Percentiles rank a stretch among this genome's conserved stretches.
Evolutionary conservation across 2,797 vertebrate genomes (phyloP).

Genomic region (Sebastolobus altivelis): DNA sequence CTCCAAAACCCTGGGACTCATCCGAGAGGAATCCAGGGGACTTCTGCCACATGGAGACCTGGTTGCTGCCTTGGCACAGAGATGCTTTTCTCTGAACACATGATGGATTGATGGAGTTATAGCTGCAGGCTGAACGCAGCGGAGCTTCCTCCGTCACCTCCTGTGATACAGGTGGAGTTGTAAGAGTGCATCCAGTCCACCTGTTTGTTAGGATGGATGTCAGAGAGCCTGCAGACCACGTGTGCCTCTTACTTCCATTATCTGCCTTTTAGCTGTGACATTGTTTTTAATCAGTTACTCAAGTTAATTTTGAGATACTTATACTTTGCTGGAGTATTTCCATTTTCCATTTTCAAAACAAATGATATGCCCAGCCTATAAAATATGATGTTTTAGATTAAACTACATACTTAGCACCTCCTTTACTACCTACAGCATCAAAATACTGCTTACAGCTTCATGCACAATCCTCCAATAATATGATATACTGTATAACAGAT

Average conservation of each 20-base stretch:
- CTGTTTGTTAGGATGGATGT: constrained; percentile 6
- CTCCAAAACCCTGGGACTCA: constrained; percentile 70
- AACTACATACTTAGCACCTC: not conserved
- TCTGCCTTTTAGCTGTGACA: not conserved
- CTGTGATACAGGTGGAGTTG: not conserved
- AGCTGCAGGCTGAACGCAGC: not conserved
- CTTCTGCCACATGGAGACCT: constrained; percentile 63
- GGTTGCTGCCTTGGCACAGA: constrained; percentile 28
- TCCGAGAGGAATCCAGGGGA: constrained; percentile 77
- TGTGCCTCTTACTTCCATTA: not conserved
- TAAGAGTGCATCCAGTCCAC: not conserved
- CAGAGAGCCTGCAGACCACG: not conserved
- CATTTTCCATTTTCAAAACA: not conserved
- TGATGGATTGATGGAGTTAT: not conserved
- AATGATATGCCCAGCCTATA: not conserved
- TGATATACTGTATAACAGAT: not conserved
- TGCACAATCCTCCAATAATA: not conserved
- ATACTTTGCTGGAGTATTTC: not conserved
- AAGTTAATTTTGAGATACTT: not conserved
- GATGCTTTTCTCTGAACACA: constrained; percentile 16
- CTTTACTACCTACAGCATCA: not conserved
- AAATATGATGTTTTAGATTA: not conserved
- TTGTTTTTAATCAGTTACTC: not conserved
- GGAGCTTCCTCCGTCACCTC: not conserved
- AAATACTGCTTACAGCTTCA: not conserved